Conservation (phyloP, 2,888 invertebrate species). For the Asteroscopus sphinx region DNA sequence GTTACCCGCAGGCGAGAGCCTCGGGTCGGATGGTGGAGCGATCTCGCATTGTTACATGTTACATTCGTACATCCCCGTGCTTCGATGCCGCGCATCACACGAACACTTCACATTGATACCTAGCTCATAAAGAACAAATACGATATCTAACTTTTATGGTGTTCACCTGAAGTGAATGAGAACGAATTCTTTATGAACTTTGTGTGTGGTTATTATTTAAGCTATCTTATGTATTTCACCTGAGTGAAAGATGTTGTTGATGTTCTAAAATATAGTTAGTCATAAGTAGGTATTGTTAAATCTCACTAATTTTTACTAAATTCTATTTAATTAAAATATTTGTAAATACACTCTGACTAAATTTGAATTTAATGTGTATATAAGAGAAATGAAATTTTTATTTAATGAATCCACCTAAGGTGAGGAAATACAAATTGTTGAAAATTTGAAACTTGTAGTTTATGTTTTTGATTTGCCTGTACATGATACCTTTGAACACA, state of each 20-base stretch:
- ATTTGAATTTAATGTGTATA: conserved; percentile 90
- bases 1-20: conserved; percentile 42
- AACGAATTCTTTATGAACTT: conserved; percentile 80
- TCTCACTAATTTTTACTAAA: conserved; percentile 90
- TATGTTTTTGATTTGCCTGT: conserved; percentile 57
- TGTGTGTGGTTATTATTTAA: conserved; percentile 78
- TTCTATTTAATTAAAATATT: conserved; percentile 90
- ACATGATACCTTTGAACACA: conserved; percentile 9
- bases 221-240: conserved; percentile 83
- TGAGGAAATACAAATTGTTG: conserved; percentile 89
- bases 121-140: conserved; percentile 61
- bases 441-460: conserved; percentile 77
- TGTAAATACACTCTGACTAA: conserved; percentile 90
- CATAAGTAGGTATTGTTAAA: conserved; percentile 89
- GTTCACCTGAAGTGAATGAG: conserved; percentile 76
- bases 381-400: conserved; percentile 87
- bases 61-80: conserved; percentile 63
- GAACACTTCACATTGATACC: conserved; percentile 67
- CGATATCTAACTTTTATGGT: conserved; percentile 70
- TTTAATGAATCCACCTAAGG: conserved; percentile 89
- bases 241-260: conserved; percentile 88
- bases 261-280: conserved; percentile 86
- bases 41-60: conserved; percentile 64
- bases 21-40: conserved; percentile 43
- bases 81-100: conserved; percentile 61